Evolutionary conservation across 2,888 invertebrate species (phyloP), one percentile per base, ranked within the genome.

Genomic region (Orthosia gothica): DNA sequence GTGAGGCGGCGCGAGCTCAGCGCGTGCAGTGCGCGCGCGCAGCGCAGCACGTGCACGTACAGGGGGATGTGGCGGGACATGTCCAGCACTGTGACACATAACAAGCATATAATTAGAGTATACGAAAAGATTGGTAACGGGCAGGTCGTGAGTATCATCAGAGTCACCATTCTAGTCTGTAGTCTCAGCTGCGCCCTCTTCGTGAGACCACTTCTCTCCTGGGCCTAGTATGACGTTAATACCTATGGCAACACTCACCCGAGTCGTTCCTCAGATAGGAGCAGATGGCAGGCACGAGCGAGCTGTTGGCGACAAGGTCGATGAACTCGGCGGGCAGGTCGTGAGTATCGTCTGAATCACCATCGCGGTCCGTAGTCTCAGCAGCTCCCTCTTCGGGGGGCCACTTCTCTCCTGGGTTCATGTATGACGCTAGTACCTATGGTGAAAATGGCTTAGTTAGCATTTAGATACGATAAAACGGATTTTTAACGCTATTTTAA

Each of bases 11-110:
- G 98, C 95, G 84, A 97, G 97, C 82, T 97, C 97, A 98, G 87
- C 97, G 87, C 98, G 97, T 71, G 98, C 97, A 98, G 85, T 1
- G 98, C 98, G 83, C 99, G 97, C 79, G 99, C 97, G 82, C 99
- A 95, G 86, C 98, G 98, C 87, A 99, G 95, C 89, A 99, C 98
- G 84, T 98, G 98, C 92, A 98, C 97, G 95, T 99, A 99, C 88
- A 99, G 97, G 45, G 99, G 99, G 94, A 99, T 99, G 96, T 99
- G 99, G 23, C 99, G 97, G n/a, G 99, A 99, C 98, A 99, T 99
- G 95, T 99, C 99, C 93, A 99, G 95, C 86, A 99, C 99, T 97
- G 92, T 9, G 1, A 40, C 40, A 32, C 7, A 32, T 7, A 32
- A 32, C 32, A 32, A 5, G 7, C 32, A 32, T 32, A 7, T 7